Conservation (phyloP, 2,888 invertebrate genomes). For the Lissonota sp. region DNA sequence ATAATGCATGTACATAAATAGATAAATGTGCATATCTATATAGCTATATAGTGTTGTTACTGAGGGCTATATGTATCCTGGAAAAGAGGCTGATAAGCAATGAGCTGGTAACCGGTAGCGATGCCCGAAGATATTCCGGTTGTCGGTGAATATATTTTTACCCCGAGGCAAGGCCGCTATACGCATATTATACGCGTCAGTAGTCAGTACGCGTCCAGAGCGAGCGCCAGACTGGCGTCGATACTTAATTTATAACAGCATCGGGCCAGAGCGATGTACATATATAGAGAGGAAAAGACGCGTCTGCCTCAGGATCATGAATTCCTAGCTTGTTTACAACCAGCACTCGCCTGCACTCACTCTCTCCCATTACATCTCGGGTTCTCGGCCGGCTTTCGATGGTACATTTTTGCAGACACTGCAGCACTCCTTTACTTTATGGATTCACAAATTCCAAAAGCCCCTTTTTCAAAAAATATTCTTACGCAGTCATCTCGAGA, state of each 20-base stretch:
- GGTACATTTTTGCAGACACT: too few relatives aligned
- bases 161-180: conserved; percentile 75
- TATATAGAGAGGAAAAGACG: conserved; percentile 29
- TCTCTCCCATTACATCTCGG: too few relatives aligned
- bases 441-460: too few relatives aligned
- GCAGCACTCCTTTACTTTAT: too few relatives aligned
- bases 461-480: too few relatives aligned
- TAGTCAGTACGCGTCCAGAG: conserved; percentile 37
- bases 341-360: too few relatives aligned
- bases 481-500: too few relatives aligned
- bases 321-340: too few relatives aligned
- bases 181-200: too few relatives aligned
- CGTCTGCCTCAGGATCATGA: too few relatives aligned
- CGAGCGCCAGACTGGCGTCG: conserved; percentile 78
- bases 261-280: conserved; percentile 7
- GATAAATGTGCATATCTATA: not conserved
- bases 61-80: conserved; percentile 13
- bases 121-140: conserved; percentile 73
- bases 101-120: conserved; percentile 63
- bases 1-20: not conserved
- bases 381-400: too few relatives aligned
- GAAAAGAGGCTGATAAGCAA: conserved; percentile 16
- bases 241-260: conserved; percentile 69
- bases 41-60: conserved; percentile 30
- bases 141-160: conserved; percentile 74